Evolutionary conservation across 92 coral and sea anemone species (phyloP).

Genomic region (Phymanthus crucifer): DNA sequence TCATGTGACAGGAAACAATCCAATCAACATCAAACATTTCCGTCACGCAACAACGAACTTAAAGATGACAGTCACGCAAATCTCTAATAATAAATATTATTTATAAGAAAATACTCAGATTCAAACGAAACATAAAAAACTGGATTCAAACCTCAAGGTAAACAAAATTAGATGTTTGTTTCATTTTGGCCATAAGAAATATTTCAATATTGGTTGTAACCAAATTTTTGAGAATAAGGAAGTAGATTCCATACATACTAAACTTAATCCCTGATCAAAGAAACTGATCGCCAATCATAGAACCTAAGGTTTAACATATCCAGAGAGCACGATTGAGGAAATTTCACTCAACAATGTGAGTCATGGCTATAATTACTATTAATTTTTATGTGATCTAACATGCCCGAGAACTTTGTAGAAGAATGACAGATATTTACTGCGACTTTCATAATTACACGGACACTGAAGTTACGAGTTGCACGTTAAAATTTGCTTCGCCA

Average conservation of each 20-base stretch:
- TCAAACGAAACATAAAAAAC: no score
- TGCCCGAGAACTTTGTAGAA: no score
- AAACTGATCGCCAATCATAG: not conserved
- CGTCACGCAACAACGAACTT: not conserved
- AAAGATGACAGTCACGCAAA: not conserved
- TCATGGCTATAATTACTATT: not conserved
- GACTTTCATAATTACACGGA: no score
- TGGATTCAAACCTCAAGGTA: not conserved
- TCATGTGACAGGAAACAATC: constrained; percentile 17
- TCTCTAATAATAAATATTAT: not conserved
- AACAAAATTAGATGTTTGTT: not conserved
- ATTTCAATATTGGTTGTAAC: not conserved
- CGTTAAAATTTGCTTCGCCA: no score
- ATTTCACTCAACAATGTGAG: not conserved
- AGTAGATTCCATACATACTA: constrained; percentile 2
- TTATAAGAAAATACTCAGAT: no score
- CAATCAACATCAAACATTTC: not conserved
- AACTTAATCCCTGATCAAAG: not conserved
- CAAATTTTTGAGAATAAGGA: not conserved
- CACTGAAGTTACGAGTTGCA: no score
- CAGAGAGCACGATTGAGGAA: not conserved
- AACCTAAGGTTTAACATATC: not conserved
- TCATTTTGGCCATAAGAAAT: not conserved
- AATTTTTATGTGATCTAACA: no score
- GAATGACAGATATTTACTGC: no score